Conservation (phyloP, 92 coral and sea anemone species). For the Phenganax stokvisi region DNA sequence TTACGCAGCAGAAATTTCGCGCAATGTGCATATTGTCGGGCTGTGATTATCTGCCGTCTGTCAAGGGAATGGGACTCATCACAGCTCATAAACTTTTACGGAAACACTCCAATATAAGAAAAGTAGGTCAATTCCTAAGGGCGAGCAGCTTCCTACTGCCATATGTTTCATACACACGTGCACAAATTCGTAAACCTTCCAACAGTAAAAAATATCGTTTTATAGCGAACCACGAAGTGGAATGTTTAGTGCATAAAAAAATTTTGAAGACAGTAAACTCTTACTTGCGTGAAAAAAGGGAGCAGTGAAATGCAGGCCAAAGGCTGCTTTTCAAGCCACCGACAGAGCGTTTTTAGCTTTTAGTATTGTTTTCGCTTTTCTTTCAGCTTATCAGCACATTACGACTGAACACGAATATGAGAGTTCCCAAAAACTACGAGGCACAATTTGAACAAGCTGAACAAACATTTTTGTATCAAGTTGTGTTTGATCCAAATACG, state of each 20-base stretch:
- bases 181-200: no score
- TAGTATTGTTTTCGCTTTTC: neutral
- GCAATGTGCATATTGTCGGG: slow-evolving; percentile 98
- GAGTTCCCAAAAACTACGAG: slow-evolving; percentile 75
- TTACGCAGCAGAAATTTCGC: slow-evolving; percentile 84
- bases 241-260: no score
- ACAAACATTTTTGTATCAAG: slow-evolving; percentile 83
- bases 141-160: no score
- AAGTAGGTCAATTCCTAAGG: slow-evolving; percentile 43
- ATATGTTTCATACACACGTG: no score
- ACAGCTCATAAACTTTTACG: slow-evolving; percentile 78
- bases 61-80: slow-evolving; percentile 86
- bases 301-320: neutral
- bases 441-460: slow-evolving; percentile 81
- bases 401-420: slow-evolving; percentile 69
- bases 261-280: no score
- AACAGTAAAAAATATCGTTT: no score
- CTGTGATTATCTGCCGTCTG: slow-evolving; percentile 90
- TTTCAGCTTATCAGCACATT: slow-evolving; percentile 67
- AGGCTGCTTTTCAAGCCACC: no score
- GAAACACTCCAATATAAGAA: slow-evolving; percentile 65
- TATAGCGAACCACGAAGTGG: no score
- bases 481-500: slow-evolving; percentile 83
- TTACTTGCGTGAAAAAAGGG: neutral
- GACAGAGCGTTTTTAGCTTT: neutral